Evolutionary conservation across 2,797 vertebrate genomes (phyloP).

Genomic region (Cryptoblepharus egeriae): DNA sequence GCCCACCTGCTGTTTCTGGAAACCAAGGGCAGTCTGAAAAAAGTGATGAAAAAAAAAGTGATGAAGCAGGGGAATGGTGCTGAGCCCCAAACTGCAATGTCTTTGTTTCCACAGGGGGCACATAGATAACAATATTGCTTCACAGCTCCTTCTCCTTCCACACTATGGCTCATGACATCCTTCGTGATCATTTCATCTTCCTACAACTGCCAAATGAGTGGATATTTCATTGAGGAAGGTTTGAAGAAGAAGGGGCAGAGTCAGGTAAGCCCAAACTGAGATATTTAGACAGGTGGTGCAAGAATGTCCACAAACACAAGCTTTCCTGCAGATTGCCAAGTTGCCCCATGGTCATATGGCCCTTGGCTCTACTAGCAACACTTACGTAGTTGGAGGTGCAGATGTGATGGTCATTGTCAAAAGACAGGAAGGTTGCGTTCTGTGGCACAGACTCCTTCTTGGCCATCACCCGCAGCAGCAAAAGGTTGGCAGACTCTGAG

Average conservation of each 20-base stretch:
- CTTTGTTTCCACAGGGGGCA: background rate
- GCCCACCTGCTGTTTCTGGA: conserved; percentile 76
- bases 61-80: rapidly evolving
- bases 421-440: conserved; percentile 81
- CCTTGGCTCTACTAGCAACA: conserved; percentile 2
- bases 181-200: background rate
- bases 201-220: background rate
- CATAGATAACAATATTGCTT: background rate
- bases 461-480: conserved; percentile 87
- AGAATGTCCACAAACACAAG: background rate
- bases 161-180: background rate
- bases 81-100: background rate
- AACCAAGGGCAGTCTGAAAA: conserved; percentile 79
- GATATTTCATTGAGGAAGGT: background rate
- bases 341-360: background rate
- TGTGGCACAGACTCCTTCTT: conserved; percentile 74
- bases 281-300: background rate
- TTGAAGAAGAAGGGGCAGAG: background rate
- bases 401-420: conserved; percentile 78
- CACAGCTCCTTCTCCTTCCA: background rate
- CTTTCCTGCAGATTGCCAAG: background rate
- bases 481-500: conserved; percentile 85
- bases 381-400: conserved; percentile 85
- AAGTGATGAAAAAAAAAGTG: background rate
- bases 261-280: background rate